Base-by-base conservation (phyloP, 2,113 vertebrate species). In the Antennarius striatus region DNA sequence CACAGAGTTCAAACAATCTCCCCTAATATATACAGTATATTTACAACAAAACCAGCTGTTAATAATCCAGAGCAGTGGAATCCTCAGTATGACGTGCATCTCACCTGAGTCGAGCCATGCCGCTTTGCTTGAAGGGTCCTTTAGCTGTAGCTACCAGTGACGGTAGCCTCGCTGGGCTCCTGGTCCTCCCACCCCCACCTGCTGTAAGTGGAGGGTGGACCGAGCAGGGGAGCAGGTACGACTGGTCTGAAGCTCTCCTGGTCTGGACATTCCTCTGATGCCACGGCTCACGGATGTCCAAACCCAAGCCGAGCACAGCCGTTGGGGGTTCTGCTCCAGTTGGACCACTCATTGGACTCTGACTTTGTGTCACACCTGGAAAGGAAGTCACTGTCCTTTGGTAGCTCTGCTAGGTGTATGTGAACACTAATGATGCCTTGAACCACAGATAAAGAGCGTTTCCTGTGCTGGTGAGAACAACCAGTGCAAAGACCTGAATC, bases 61-160 rank as follows among this genome's bases (percentile, higher is more conserved):
- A 36, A 36, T 36, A 1, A 36, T 4, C 32, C 2, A 36, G 32
- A 36, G 7, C 2, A 36, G 32, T 36, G 32, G 7, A 36, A 4
- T 36, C 32, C 32, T 7, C 32, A 36, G 32, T 36, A 3, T 36
- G 16, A 48, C 8, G 22, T 49, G 39, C 42, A 10, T 4, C 64
- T 86, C 69, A 92, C 92, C 88, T 91, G 71, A 89, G 82, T 14
- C 67, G 75, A 14, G 80, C 51, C 43, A 62, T 29, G 64, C 82
- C 57, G 78, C 79, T 75, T 29, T 32, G 52, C 57, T 65, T 80
- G 51, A 56, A 69, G 8, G 75, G 57, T 5, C 73, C 71, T 56
- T 59, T 73, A 55, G 64, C 53, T 22, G 86, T 12, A 8, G 72
- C 13, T 1, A 47, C 64, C 1, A 92, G 77, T 0, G 78, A 75